These are phyloP conservation scores for Cyphomyrmex costatus DNA, from an alignment of 1,140 invertebrate species.

Conservation along the genomic window DNA sequence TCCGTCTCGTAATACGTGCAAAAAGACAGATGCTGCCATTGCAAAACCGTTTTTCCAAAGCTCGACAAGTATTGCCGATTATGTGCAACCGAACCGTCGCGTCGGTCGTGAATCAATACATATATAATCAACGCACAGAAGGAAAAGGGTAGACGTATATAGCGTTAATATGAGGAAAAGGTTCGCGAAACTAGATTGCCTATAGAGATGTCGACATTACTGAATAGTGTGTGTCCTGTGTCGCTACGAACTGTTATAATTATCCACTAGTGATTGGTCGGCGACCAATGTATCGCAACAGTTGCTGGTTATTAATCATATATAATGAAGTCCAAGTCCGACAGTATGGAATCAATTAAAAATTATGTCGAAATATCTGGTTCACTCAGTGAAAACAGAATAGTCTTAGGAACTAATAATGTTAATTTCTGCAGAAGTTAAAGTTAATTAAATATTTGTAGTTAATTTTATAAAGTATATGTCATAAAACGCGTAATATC, in stretches of 20 bases:
- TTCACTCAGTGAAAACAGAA: not conserved
- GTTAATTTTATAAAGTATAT: not conserved
- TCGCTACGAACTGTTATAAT: constrained; percentile 50
- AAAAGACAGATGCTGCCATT: constrained; percentile 6
- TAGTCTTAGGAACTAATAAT: not conserved
- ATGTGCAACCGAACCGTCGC: constrained; percentile 1
- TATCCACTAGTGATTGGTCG: constrained; percentile 31
- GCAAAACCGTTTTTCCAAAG: constrained; percentile 12
- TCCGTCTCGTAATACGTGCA: constrained; percentile 6
- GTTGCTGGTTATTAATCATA: constrained; percentile 31
- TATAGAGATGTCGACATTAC: constrained; percentile 39
- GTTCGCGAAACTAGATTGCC: not conserved
- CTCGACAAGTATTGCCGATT: not conserved
- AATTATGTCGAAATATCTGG: not conserved
- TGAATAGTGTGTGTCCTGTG: constrained; percentile 4
- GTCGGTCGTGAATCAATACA: constrained; percentile 32
- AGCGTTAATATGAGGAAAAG: not conserved
- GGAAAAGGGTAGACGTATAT: not conserved
- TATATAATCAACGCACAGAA: constrained; percentile 25
- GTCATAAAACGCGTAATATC: not conserved
- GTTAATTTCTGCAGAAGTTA: too few relatives aligned
- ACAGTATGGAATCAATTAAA: constrained; percentile 7
- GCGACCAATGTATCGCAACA: not conserved
- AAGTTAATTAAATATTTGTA: not conserved
- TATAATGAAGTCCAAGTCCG: not conserved